Base-by-base conservation (phyloP, 1,140 invertebrate species). In the Drosophila watanabei region DNA sequence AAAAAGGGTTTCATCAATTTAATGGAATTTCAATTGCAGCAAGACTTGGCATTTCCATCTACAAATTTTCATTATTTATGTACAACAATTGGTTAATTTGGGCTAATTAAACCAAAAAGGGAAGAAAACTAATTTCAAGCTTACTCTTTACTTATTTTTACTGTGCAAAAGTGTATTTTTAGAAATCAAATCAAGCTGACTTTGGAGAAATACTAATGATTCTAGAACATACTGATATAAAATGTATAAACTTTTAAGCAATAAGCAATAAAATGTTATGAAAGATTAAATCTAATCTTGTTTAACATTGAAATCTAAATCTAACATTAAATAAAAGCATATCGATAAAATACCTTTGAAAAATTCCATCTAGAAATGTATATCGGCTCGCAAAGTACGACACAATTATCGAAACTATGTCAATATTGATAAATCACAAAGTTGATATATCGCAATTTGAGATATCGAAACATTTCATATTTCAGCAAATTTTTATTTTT, bases 21-120 rank as follows among this genome's bases (percentile, higher is more conserved):
- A 73, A 71, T 71, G 35, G 39, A 28, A 60, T 59, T 72, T 73
- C 45, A 73, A 73, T 73, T 71, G 33, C 32, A 41, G 2, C 30
- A 16, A 20, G 37, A n/a, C 14, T 37, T 1, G 14, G 32, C n/a
- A n/a, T 33, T 13, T 0, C 0, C 28, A 57, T n/a, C 20, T 41
- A 41, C n/a, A n/a, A n/a, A n/a, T n/a, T 30, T 10, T 2, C 16
- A 51, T 51, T 51, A 51, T n/a, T 51, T 2, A 51, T 16, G 16
- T 28, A n/a, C n/a, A 51, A n/a, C 28, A 51, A 51, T 30, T 16
- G 24, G 14, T 9, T 10, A 2, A 28, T 1, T 49, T 24, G 24
- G 24, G 24, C 24, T 24, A 24, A 24, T 2, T 24, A 24, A 5
- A 9, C 14, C 13, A 16, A 14, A 20, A 14, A 10, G 11, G 6